Conservation (phyloP, 1,140 invertebrate species). For the Drosophila auraria region DNA sequence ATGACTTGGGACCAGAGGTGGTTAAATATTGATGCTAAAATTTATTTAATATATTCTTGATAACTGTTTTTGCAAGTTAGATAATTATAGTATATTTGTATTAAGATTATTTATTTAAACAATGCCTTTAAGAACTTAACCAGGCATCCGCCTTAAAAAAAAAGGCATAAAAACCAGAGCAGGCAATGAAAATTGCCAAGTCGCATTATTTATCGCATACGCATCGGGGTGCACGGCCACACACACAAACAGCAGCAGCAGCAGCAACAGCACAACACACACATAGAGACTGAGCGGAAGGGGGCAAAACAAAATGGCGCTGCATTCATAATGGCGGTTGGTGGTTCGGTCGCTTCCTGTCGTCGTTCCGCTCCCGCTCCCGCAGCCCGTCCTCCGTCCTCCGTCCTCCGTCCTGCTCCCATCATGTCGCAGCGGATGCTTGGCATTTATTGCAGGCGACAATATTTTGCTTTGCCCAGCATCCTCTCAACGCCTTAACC, state of each 20-base stretch:
- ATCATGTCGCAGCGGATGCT: conserved; percentile 75
- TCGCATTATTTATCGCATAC: conserved; percentile 78
- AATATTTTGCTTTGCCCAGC: conserved; percentile 72
- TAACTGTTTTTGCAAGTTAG: too few species aligned
- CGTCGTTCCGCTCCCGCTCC: conserved; percentile 17
- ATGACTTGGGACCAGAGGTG: too few species aligned
- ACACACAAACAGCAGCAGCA: neutral
- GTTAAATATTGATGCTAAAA: too few species aligned
- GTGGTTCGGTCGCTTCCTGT: conserved; percentile 46
- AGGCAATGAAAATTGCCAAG: conserved; percentile 71
- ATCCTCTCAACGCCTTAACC: conserved; percentile 30
- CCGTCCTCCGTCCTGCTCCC: conserved; percentile 25
- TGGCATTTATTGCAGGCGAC: conserved; percentile 81
- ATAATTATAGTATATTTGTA: neutral
- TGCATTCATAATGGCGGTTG: conserved; percentile 69
- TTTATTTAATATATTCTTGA: too few species aligned
- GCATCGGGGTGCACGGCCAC: conserved; percentile 28
- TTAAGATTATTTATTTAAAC: neutral
- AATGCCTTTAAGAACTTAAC: neutral
- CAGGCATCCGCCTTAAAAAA: neutral
- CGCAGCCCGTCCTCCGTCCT: conserved; percentile 1
- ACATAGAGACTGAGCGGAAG: conserved; percentile 10
- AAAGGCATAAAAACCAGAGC: conserved; percentile 20
- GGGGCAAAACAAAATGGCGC: conserved; percentile 64
- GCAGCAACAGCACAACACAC: neutral